Base-by-base conservation (phyloP, 2,888 invertebrate genomes). In the Aphelenchoides bicaudatus region DNA sequence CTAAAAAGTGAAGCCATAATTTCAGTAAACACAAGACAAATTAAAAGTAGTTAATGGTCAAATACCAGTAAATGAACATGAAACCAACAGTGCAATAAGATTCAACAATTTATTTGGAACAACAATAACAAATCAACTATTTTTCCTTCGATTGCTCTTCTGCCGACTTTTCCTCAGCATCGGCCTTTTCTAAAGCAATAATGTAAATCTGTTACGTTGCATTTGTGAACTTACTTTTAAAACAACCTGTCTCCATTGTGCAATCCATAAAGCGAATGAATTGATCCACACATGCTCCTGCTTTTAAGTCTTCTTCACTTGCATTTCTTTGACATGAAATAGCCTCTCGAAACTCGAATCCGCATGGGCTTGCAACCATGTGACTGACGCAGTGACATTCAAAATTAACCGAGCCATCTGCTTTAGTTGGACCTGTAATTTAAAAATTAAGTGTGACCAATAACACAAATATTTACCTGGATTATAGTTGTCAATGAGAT, bases 301-400 rank as follows among this genome's bases (percentile, higher is more conserved):
- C 61, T 39, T 77, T 70, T 66, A 75, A 58, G 50, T 75, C 70
- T 29, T 69, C 65, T 2, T 73, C 72, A 25, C 55, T 60, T 8
- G 67, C 62, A 37, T 65, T 27, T 59, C 74, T 74, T 55, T 76
- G 75, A 56, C 76, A 76, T 10, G 59, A 63, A n/a, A 77, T 70
- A 29, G 74, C 74, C 39, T 73, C 61, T 54, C 75, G 62, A 57
- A 76, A 76, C 27, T 73, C 70, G 52, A 64, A 66, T 31, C 76
- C 76, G 50, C 76, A 76, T 1, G 76, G 76, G 53, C 73, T 72
- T 16, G 75, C 76, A 3, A 76, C 76, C 39, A 76, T 56, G 54
- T 76, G 76, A 19, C 68, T 66, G 2, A 76, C 76, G 51, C 76
- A 76, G 37, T 76, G 76, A 53, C 76, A 76, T 56, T 77, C 75